phyloP scores from a whole-genome alignment of 2,797 vertebrate species.

The Urocyon cinereoargenteus region DNA sequence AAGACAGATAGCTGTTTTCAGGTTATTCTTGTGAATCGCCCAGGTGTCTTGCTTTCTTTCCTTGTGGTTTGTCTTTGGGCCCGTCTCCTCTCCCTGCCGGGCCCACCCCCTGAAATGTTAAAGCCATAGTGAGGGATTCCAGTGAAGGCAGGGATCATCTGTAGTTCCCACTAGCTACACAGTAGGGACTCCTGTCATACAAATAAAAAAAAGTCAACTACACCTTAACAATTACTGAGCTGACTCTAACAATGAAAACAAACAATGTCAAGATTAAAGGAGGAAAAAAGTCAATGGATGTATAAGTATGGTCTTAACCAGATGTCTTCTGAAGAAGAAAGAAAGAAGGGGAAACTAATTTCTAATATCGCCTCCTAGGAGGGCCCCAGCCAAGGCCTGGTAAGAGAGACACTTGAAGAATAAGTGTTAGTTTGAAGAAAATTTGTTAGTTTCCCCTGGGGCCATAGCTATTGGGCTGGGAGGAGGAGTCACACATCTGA shows the following conservation, averaged over 20 bases:
- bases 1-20: background rate
- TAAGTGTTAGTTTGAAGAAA: no score
- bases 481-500: no score
- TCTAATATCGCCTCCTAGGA: background rate
- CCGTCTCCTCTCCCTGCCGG: background rate
- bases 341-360: background rate
- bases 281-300: background rate
- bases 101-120: background rate
- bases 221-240: background rate
- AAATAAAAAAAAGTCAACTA: background rate
- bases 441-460: no score
- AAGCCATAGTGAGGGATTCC: background rate
- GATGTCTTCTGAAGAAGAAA: background rate
- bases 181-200: background rate
- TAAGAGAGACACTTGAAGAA: no score
- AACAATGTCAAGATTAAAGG: conserved; percentile 17
- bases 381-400: background rate
- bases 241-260: background rate
- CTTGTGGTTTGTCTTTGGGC: background rate
- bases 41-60: background rate
- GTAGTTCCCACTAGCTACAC: background rate
- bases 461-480: no score
- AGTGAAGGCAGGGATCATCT: background rate
- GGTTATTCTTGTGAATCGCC: background rate
- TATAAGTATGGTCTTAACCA: background rate